Evolutionary conservation across 2,888 invertebrate genomes (phyloP).

Genomic region (Luffia ferchaultella): DNA sequence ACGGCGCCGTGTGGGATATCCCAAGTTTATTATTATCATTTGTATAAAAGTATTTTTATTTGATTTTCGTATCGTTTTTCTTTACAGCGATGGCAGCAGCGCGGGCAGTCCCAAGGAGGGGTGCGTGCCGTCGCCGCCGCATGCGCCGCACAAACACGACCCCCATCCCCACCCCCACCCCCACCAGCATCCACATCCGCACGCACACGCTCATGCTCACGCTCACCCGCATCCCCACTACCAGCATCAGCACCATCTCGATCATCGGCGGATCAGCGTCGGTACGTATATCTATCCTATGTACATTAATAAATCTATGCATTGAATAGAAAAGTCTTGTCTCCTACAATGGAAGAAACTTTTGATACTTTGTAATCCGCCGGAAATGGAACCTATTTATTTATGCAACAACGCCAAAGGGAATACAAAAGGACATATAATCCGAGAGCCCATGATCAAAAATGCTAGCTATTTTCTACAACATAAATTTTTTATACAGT

Average conservation of each 20-base stretch:
- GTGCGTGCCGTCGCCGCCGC: slow-evolving; percentile 50
- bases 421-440: too few species aligned
- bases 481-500: too few species aligned
- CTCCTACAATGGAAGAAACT: too few species aligned
- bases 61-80: background rate
- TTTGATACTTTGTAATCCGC: too few species aligned
- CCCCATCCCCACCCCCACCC: slow-evolving; percentile 32
- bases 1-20: too few species aligned
- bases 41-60: background rate
- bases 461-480: too few species aligned
- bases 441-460: too few species aligned
- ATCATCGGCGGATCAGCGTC: slow-evolving; percentile 28
- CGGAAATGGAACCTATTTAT: too few species aligned
- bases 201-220: slow-evolving; percentile 14
- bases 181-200: slow-evolving; percentile 15
- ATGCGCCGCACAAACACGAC: slow-evolving; percentile 14
- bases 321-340: background rate
- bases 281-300: slow-evolving; percentile 20
- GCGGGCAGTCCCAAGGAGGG: slow-evolving; percentile 57
- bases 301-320: background rate
- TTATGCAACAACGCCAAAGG: too few species aligned
- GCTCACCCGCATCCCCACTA: slow-evolving; percentile 14
- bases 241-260: slow-evolving; percentile 14
- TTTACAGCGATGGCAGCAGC: slow-evolving; percentile 52
- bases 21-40: too few species aligned